These are phyloP conservation scores for Eucera pruinosa DNA, from an alignment of 2,888 invertebrate species.

Conservation along the genomic window DNA sequence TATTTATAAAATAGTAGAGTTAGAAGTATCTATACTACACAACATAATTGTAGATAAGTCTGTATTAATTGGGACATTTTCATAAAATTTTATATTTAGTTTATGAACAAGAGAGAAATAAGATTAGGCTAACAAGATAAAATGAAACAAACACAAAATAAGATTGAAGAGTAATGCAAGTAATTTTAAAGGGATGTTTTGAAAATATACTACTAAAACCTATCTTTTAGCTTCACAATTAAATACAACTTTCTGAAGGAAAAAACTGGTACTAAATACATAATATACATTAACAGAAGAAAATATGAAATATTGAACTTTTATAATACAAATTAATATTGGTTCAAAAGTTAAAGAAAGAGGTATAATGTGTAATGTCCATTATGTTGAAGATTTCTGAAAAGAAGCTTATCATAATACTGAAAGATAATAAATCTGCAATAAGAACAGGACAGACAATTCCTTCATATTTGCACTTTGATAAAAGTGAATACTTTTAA, in stretches of 20 bases:
- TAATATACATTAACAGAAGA: not conserved
- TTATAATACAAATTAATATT: no score
- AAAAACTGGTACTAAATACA: not conserved
- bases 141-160: slow-evolving; percentile 12
- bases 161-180: slow-evolving; percentile 38
- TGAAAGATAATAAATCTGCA: no score
- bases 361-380: not conserved
- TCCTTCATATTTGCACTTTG: no score
- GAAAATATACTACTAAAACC: not conserved
- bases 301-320: slow-evolving; percentile 6
- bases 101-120: not conserved
- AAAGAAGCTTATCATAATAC: slow-evolving; percentile 18
- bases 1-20: not conserved
- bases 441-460: no score
- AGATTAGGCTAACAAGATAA: slow-evolving; percentile 12
- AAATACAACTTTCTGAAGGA: not conserved
- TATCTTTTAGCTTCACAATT: not conserved
- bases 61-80: slow-evolving; percentile 2
- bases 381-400: slow-evolving; percentile 16
- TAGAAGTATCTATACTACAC: slow-evolving; percentile 21
- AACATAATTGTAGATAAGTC: slow-evolving; percentile 21
- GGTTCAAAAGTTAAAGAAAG: no score
- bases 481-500: no score
- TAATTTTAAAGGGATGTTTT: slow-evolving; percentile 7
- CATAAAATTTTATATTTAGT: not conserved